Conservation (phyloP, 2,888 invertebrate species). For the Metellina segmentata region DNA sequence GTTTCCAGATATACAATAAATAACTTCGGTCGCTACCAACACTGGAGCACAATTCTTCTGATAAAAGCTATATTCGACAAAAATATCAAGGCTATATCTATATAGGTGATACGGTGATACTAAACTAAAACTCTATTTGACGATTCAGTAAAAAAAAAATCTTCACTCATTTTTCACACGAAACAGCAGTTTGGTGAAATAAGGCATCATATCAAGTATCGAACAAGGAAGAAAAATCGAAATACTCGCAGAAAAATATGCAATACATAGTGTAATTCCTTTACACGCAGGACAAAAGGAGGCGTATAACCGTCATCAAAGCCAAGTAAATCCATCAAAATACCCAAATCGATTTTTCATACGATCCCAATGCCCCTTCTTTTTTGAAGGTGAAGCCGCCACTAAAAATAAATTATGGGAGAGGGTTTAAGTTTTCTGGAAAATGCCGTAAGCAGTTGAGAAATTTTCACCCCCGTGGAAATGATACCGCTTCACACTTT, state of each 20-base stretch:
- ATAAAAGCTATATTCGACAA: too few relatives aligned
- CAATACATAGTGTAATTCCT: neutral
- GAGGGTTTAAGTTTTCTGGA: neutral
- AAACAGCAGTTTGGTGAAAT: neutral
- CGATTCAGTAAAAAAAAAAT: neutral
- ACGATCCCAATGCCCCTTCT: slow-evolving; percentile 38
- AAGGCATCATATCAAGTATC: neutral
- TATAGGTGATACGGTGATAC: too few relatives aligned
- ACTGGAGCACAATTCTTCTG: too few relatives aligned
- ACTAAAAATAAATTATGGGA: slow-evolving; percentile 25
- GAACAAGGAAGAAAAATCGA: neutral
- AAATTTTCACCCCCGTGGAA: slow-evolving; percentile 12
- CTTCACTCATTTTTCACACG: neutral
- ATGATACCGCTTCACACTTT: slow-evolving; percentile 31
- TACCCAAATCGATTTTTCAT: slow-evolving; percentile 58
- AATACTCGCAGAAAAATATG: neutral
- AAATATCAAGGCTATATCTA: too few relatives aligned
- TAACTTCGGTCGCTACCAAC: too few relatives aligned
- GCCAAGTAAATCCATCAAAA: slow-evolving; percentile 64
- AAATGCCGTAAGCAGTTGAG: slow-evolving; percentile 7
- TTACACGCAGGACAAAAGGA: neutral
- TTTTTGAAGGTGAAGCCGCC: slow-evolving; percentile 26
- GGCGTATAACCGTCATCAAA: slow-evolving; percentile 27
- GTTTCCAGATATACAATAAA: too few relatives aligned
- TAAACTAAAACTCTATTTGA: neutral